These are phyloP conservation scores for Nomada hirtipes DNA, from an alignment of 2,888 invertebrate genomes.

Conservation along the genomic window DNA sequence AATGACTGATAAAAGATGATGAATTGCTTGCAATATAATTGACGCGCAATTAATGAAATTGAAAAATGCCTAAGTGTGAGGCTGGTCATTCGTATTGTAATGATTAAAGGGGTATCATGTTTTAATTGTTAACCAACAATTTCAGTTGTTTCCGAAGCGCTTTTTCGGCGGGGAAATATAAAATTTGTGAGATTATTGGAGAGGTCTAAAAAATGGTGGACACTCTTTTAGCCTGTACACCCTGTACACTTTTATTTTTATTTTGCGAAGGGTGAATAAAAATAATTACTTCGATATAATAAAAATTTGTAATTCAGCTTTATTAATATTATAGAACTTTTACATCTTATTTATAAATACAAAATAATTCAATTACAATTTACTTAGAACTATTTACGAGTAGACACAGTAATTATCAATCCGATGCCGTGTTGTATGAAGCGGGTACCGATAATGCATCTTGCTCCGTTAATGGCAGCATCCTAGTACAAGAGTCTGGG, in stretches of 20 bases:
- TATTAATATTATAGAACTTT: constrained; percentile 16
- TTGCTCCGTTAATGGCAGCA: constrained; percentile 50
- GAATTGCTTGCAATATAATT: neutral
- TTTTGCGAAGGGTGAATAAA: neutral
- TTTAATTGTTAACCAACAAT: no score
- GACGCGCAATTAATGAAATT: neutral
- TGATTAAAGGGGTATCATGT: no score
- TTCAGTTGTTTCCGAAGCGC: no score
- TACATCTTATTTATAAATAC: constrained; percentile 25
- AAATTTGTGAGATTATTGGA: no score
- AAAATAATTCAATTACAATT: constrained; percentile 43
- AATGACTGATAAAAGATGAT: neutral
- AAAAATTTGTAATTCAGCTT: constrained; percentile 7
- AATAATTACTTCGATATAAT: neutral
- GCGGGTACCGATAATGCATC: constrained; percentile 47
- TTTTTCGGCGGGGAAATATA: no score
- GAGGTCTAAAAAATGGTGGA: no score
- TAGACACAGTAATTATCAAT: constrained; percentile 38
- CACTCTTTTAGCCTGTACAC: no score
- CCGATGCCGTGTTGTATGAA: constrained; percentile 35
- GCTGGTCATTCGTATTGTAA: no score
- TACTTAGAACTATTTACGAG: constrained; percentile 37
- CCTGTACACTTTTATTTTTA: neutral
- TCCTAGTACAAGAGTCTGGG: constrained; percentile 54
- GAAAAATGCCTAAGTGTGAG: no score